Evolutionary conservation across 2,797 vertebrate genomes (phyloP), one percentile per base, ranked within the genome.

Genomic region (Cyprinella venusta): DNA sequence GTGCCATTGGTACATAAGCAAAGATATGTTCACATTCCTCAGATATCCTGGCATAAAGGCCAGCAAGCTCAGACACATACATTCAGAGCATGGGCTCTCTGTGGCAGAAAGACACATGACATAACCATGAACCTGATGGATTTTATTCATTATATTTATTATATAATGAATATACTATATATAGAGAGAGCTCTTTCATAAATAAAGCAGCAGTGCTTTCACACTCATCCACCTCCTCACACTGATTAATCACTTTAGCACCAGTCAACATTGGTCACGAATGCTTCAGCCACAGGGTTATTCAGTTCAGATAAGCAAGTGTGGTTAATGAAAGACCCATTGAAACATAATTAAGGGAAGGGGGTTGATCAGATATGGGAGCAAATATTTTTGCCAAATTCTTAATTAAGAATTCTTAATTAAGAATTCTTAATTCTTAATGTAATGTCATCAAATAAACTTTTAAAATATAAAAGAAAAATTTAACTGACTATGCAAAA

Each of bases 101-200:
- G 19, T 67, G 72, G 50, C 81, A 82, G 24, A 76, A 54, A 68
- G 50, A 54, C 24, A 91, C 93, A 92, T 93, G 90, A 93, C 92
- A 94, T 93, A 92, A 94, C 92, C 86, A 90, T 86, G 81, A 72
- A 38, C 42, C 69, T 64, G 18, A 3, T 64, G 42, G 42, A 36
- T 64, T 81, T 52, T 48, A 64, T 50, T 36, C 24, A 63, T 81
- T 72, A 50, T 21, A 33, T 18, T 15, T 40, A 59, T 52, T 36
- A 36, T 19, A 33, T 33, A 33, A 33, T 33, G 30, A 33, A 33
- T 33, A 33, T 33, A 33, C 3, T 33, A 33, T 33, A 33, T 33
- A 33, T 3, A 33, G 50, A 75, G 12, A 56, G 6, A 16, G 13
- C 13, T 59, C 13, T 59, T 40, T 42, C n/a, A 61, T 76, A 42